A percentile compares a stretch with the other conserved stretches of the same genome.
phyloP scores from a whole-genome alignment of 2,888 invertebrate genomes.

The Heliconius hortense region DNA sequence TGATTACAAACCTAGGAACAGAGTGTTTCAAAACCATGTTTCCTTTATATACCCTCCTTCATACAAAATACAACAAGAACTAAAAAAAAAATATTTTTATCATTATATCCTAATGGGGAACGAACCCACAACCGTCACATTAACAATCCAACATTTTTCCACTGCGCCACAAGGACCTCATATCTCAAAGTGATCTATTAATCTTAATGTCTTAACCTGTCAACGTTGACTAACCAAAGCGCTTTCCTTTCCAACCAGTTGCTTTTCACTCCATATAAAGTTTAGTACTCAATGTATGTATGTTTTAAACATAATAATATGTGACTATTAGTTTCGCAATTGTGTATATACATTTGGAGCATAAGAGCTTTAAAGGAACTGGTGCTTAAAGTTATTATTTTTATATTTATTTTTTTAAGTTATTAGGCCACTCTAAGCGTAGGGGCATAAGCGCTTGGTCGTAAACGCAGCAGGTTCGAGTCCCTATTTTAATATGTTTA shows the following conservation, averaged over 20 bases:
- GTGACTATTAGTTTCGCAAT: constrained; percentile 13
- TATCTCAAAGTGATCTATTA: constrained; percentile 11
- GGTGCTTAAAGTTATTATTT: background rate
- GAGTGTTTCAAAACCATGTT: no score
- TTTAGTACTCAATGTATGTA: background rate
- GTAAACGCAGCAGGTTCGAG: no score
- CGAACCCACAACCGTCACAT: no score
- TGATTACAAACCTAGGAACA: no score
- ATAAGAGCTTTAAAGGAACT: background rate
- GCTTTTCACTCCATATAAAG: constrained; percentile 21
- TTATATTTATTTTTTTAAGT: background rate
- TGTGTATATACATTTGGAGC: background rate
- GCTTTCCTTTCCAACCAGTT: constrained; percentile 22
- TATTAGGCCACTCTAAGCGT: no score
- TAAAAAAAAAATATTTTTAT: no score
- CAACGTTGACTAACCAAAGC: background rate
- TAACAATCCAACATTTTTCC: no score
- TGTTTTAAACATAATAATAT: constrained; percentile 9
- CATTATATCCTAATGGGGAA: no score
- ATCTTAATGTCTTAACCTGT: constrained; percentile 8
- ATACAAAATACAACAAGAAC: no score
- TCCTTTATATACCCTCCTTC: no score
- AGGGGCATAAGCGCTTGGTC: no score
- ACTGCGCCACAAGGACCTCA: background rate
- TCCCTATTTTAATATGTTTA: no score